Conservation (phyloP, 2,113 vertebrate species). For the Clarias batrachus region DNA sequence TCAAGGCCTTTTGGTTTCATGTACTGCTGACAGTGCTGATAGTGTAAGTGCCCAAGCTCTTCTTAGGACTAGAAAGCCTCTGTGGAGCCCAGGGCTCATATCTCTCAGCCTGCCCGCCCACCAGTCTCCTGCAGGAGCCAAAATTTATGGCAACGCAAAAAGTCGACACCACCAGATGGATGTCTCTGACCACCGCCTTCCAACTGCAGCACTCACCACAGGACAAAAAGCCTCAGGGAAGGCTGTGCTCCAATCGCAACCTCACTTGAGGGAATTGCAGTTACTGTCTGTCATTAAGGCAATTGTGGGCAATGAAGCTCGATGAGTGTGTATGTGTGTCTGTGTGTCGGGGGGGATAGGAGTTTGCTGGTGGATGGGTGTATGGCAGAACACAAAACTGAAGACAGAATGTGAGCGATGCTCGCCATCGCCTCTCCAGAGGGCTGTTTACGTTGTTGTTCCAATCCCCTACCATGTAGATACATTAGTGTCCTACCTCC, state of each 20-base stretch:
- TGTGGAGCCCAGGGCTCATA: constrained; percentile 36
- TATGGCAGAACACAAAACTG: constrained; percentile 33
- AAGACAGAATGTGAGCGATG: constrained; percentile 39
- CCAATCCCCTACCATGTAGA: constrained; percentile 46
- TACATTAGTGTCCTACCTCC: constrained; percentile 46
- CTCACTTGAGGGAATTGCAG: constrained; percentile 47
- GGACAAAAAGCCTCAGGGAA: constrained; percentile 34
- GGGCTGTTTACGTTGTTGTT: constrained; percentile 48
- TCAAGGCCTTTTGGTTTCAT: constrained; percentile 27
- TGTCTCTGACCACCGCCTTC: constrained; percentile 26
- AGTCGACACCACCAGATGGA: constrained; percentile 38
- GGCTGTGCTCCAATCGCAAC: constrained; percentile 36
- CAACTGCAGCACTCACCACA: constrained; percentile 29
- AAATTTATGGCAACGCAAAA: constrained; percentile 40
- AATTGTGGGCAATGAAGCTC: constrained; percentile 36
- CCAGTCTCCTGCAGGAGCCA: constrained; percentile 29
- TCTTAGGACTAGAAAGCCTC: constrained; percentile 4
- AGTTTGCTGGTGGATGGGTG: constrained; percentile 18
- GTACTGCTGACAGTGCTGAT: constrained; percentile 28
- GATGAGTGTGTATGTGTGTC: background rate
- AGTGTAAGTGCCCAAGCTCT: constrained; percentile 13
- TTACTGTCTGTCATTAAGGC: constrained; percentile 48
- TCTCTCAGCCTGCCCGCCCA: constrained; percentile 26
- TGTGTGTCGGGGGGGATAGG: background rate
- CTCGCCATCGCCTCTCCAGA: constrained; percentile 31